Evolutionary conservation across 2,797 vertebrate genomes (phyloP).

Genomic region (Philypnodon macrostomus): DNA sequence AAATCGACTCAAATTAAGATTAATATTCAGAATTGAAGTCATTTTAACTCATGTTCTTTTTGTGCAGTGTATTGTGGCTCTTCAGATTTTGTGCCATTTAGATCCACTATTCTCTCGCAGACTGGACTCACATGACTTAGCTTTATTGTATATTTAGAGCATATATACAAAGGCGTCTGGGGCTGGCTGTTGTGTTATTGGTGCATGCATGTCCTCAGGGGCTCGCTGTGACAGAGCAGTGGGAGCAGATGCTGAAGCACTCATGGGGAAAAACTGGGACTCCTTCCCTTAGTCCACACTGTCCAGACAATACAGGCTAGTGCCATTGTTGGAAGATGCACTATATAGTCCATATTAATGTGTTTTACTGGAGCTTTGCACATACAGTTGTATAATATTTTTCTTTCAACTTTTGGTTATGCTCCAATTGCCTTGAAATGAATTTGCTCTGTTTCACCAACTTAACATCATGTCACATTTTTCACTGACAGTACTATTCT

Average conservation of each 20-base stretch:
- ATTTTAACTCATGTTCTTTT: no score
- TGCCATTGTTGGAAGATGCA: conserved; percentile 3
- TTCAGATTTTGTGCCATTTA: conserved; percentile 26
- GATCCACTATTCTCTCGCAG: conserved; percentile 12
- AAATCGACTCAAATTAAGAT: no score
- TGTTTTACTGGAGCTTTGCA: no score
- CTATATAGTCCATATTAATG: not conserved
- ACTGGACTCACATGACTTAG: conserved; percentile 1
- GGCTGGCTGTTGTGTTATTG: conserved; percentile 7
- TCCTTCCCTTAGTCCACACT: conserved; percentile 10
- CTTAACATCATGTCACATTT: no score
- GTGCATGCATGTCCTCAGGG: conserved; percentile 15
- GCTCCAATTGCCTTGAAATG: no score
- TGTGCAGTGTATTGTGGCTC: no score
- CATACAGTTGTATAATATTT: no score
- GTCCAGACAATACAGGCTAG: conserved; percentile 8
- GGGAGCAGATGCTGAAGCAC: conserved; percentile 37
- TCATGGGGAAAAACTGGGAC: conserved; percentile 23
- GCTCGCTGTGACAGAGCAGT: conserved; percentile 1
- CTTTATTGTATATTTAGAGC: conserved; percentile 15
- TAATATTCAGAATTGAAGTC: no score
- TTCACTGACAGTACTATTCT: no score
- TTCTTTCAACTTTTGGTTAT: no score
- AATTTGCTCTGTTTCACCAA: no score
- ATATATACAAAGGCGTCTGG: conserved; percentile 5